Evolutionary conservation across 2,797 vertebrate genomes (phyloP).

Genomic region (Enteromius fasciolatus): DNA sequence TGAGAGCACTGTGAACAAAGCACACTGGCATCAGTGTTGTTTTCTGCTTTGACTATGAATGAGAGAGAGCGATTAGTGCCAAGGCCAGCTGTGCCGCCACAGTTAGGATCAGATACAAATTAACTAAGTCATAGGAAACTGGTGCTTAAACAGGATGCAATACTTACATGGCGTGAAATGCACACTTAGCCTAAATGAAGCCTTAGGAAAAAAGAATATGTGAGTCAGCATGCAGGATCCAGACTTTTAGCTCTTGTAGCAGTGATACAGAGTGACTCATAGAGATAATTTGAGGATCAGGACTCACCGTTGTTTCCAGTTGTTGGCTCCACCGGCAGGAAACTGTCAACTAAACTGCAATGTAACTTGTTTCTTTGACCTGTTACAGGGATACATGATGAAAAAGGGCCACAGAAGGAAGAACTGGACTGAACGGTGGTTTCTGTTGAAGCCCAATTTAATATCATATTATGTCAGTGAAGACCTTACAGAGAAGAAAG

Average conservation of each 20-base stretch:
- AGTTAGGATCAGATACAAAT: slow-evolving; percentile 47
- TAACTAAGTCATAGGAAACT: slow-evolving; percentile 26
- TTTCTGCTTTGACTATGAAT: slow-evolving; percentile 48
- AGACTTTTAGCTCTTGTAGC: slow-evolving; percentile 3
- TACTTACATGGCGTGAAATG: not conserved
- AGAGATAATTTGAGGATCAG: not conserved
- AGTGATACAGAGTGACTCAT: not conserved
- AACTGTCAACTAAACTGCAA: slow-evolving; percentile 1
- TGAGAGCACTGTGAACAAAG: slow-evolving; percentile 40
- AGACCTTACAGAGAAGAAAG: slow-evolving; percentile 92
- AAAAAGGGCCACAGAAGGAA: slow-evolving; percentile 97
- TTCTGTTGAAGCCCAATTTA: slow-evolving; percentile 85
- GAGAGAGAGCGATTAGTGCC: slow-evolving; percentile 37
- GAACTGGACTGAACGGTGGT: slow-evolving; percentile 99
- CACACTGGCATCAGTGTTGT: slow-evolving; percentile 40
- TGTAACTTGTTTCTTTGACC: not conserved
- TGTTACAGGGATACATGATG: slow-evolving; percentile 91
- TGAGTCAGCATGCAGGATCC: slow-evolving; percentile 29
- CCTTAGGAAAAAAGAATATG: not conserved
- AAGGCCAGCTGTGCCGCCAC: slow-evolving; percentile 54
- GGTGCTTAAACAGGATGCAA: not conserved
- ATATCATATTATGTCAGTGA: slow-evolving; percentile 93
- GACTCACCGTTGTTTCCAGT: not conserved
- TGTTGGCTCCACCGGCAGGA: not conserved
- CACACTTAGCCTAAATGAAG: not conserved